Evolutionary conservation across 2,888 invertebrate species (phyloP).

Genomic region (Uloborus plumipes): DNA sequence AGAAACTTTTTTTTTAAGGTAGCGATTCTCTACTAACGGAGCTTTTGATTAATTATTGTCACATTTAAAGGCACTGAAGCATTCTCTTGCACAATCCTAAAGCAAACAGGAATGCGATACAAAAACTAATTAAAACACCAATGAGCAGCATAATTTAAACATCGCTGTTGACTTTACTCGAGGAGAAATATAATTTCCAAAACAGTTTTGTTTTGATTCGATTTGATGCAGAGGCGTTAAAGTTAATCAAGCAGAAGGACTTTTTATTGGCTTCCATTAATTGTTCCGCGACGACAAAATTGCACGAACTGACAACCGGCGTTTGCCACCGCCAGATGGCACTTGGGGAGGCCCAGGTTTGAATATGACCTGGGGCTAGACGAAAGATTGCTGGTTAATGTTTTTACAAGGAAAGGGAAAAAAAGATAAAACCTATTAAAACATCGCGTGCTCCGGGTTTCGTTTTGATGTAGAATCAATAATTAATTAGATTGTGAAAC

Average conservation of each 20-base stretch:
- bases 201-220: background rate
- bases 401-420: background rate
- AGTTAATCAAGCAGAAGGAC: constrained; percentile 41
- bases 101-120: too few species aligned
- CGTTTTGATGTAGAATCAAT: constrained; percentile 17
- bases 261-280: constrained; percentile 58
- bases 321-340: too few species aligned
- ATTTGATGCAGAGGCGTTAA: constrained; percentile 25
- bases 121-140: background rate
- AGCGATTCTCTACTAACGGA: too few species aligned
- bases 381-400: background rate
- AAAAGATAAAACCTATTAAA: constrained; percentile 8
- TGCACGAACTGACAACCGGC: constrained; percentile 31
- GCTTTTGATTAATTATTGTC: too few species aligned
- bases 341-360: too few species aligned
- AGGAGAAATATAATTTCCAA: background rate
- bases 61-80: too few species aligned
- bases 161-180: background rate
- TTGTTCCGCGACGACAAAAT: constrained; percentile 28
- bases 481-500: background rate
- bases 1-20: too few species aligned
- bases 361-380: too few species aligned
- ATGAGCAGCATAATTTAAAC: background rate
- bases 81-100: too few species aligned
- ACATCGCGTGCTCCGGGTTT: constrained; percentile 13